Evolutionary conservation across 1,140 invertebrate genomes (phyloP), one percentile per base, ranked within the genome.

Genomic region (Tetramorium simillimum): DNA sequence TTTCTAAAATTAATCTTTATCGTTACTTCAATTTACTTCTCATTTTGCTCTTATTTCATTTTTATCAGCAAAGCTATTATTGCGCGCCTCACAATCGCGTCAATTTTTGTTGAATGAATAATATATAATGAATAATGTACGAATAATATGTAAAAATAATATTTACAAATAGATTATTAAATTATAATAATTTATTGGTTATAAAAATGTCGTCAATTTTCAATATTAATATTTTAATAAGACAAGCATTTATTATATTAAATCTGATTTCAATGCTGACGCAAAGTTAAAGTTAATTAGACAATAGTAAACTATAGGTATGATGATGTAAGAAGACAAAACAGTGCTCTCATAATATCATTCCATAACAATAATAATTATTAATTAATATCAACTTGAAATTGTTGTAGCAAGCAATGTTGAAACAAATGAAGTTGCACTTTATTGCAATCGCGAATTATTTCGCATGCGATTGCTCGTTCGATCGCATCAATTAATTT

Each of bases 401-500:
- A 82, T 73, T 37, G 53, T 84, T 49, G 21, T 16, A 21, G 18
- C 4, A 14, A 37, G 33, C 53, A n/a, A n/a, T 3, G 40, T 75
- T 73, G 0, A 33, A 84, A 84, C n/a, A 60, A 82, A 72, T 53
- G 0, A 37, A 46, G 40, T 46, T 12, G 69, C 40, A 40, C 53
- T 84, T 84, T 81, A 72, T 81, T 81, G 10, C 63, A 6, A 21
- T 43, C 40, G 65, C 40, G 65, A 69, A 69, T 69, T 70, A 81
- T 28, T 77, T 33, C 18, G 24, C 70, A 33, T 28, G 62, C 67
- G 67, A 58, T 72, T 72, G 80, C 67, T 28, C 40, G 65, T 65
- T 40, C 53, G 80, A 60, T 60, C 24, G 53, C 69, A 73, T 84
- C 80, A 84, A 84, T 84, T 84, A 84, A 84, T 84, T 84, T 84